These are phyloP conservation scores for Macaca fascicularis DNA, from an alignment of 2,113 vertebrate species.

Conservation along the genomic window T2T-MFA8v1.1 NC_088379.1:120671501-120672000, in stretches of 20 bases:
- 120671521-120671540: conserved; percentile 14
- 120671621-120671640: not conserved
- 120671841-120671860: not conserved
- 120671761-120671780: not conserved
- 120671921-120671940: not conserved
- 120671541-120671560: not conserved
- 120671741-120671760: not conserved
- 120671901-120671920: not conserved
- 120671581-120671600: not conserved
- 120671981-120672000: not conserved
- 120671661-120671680: not conserved
- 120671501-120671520: not conserved
- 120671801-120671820: not conserved
- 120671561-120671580: not conserved
- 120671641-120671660: not conserved
- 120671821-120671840: not conserved
- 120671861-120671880: not conserved
- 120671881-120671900: not conserved
- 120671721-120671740: not conserved
- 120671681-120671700: not conserved
- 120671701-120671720: not conserved
- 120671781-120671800: not conserved
- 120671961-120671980: not conserved
- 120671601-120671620: not conserved
- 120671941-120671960: not conserved